Conservation (phyloP, 2,113 vertebrate species). For the Tetrao urogallus region DNA sequence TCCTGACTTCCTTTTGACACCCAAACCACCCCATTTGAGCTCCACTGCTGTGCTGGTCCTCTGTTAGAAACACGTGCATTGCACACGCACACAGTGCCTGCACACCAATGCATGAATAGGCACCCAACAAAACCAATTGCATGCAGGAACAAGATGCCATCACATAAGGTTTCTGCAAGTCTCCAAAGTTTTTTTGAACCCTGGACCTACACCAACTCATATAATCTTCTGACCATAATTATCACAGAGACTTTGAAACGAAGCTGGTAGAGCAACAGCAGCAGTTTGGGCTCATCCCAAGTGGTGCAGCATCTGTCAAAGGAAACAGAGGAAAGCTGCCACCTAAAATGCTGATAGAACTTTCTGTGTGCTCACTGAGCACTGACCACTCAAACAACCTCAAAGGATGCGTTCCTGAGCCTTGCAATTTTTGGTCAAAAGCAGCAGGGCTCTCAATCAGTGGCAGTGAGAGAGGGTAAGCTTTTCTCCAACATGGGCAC, state of each 20-base stretch:
- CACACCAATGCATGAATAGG: rapidly evolving
- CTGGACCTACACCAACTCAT: neutral
- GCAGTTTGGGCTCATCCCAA: neutral
- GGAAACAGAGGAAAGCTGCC: neutral
- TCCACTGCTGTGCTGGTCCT: rapidly evolving
- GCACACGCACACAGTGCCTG: rapidly evolving
- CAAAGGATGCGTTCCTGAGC: conserved; percentile 46
- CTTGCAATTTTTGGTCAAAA: conserved; percentile 61
- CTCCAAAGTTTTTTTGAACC: neutral
- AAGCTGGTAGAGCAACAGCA: conserved; percentile 26
- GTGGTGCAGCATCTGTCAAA: conserved; percentile 20
- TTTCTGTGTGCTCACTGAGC: conserved; percentile 49
- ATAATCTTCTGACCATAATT: neutral
- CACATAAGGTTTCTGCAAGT: neutral
- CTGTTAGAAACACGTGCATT: rapidly evolving
- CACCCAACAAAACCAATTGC: neutral
- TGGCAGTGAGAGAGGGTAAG: conserved; percentile 62
- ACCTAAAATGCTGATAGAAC: conserved; percentile 24
- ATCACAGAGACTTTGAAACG: neutral
- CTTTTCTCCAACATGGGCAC: conserved; percentile 32
- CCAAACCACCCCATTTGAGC: neutral
- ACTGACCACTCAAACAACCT: conserved; percentile 51
- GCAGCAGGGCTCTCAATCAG: conserved; percentile 73
- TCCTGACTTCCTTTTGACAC: neutral
- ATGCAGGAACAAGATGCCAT: neutral